phyloP scores from a whole-genome alignment of 2,113 vertebrate species.

The Zosterops borbonicus region DNA sequence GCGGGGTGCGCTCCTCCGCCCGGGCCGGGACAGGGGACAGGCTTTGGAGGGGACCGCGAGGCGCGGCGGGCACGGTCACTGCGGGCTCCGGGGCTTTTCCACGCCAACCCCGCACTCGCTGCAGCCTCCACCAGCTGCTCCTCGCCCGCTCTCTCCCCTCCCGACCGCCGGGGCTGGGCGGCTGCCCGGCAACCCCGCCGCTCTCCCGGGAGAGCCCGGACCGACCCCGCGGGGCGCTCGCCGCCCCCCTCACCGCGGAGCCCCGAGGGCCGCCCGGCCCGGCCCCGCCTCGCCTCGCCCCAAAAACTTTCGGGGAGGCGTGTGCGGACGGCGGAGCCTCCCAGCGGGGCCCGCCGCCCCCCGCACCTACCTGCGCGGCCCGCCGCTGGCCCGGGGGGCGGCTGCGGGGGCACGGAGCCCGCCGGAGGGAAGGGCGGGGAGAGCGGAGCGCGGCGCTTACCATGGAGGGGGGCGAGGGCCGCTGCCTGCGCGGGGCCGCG shows the following conservation, averaged over 20 bases:
- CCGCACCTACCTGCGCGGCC: neutral
- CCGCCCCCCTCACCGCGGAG: neutral
- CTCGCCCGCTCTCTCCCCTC: neutral
- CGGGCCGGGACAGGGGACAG: neutral
- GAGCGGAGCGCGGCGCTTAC: no score
- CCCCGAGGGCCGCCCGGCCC: neutral
- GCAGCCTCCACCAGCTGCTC: neutral
- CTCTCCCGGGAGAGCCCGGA: neutral
- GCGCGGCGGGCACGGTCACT: neutral
- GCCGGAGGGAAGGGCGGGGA: no score
- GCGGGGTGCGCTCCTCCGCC: accelerated
- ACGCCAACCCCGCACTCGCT: neutral
- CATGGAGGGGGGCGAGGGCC: no score
- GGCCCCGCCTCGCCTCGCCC: neutral
- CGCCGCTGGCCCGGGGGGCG: neutral
- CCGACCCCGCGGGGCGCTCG: no score
- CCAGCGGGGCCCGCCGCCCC: neutral
- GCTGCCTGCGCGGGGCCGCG: no score
- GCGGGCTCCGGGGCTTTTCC: neutral
- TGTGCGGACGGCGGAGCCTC: neutral
- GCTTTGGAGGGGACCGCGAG: no score
- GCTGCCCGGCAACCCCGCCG: neutral
- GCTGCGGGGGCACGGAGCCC: no score
- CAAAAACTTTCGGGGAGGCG: neutral
- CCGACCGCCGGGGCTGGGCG: accelerated